These are phyloP conservation scores for Paracentrotus lividus DNA, from an alignment of 53 echinoderm and acorn worm species.

Conservation along the genomic window DNA sequence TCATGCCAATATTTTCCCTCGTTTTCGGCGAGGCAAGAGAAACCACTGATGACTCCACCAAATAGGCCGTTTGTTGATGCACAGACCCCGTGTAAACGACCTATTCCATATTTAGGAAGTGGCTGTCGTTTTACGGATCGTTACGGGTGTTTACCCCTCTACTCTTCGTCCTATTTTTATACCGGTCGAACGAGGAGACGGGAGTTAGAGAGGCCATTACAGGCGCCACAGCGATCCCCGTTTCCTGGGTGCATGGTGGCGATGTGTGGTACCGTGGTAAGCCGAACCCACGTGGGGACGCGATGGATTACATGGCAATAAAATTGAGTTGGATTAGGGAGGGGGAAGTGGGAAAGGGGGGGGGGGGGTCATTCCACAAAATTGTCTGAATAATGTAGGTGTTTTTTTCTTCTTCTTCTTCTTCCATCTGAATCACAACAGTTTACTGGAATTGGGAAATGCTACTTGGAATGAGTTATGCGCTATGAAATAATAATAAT, in stretches of 20 bases:
- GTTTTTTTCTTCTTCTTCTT: too few relatives aligned
- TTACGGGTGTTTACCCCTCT: slow-evolving; percentile 42
- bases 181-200: not conserved
- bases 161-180: slow-evolving; percentile 20
- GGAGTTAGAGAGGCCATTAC: slow-evolving; percentile 40
- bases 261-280: not conserved
- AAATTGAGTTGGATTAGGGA: not conserved
- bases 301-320: slow-evolving; percentile 4
- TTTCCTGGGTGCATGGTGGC: slow-evolving; percentile 26
- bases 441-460: too few relatives aligned
- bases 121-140: slow-evolving; percentile 44
- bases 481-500: too few relatives aligned
- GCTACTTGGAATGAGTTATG: too few relatives aligned
- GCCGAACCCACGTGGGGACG: slow-evolving; percentile 32
- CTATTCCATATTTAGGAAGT: slow-evolving; percentile 37
- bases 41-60: not conserved
- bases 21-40: slow-evolving; percentile 7
- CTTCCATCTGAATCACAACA: too few relatives aligned
- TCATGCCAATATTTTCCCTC: slow-evolving; percentile 27
- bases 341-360: not conserved
- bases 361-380: not conserved
- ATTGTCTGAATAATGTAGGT: too few relatives aligned
- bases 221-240: not conserved
- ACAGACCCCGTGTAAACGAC: slow-evolving; percentile 32
- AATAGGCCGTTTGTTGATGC: slow-evolving; percentile 46